Conservation (phyloP, 2,797 vertebrate species). For the Xenentodon cancila region DNA sequence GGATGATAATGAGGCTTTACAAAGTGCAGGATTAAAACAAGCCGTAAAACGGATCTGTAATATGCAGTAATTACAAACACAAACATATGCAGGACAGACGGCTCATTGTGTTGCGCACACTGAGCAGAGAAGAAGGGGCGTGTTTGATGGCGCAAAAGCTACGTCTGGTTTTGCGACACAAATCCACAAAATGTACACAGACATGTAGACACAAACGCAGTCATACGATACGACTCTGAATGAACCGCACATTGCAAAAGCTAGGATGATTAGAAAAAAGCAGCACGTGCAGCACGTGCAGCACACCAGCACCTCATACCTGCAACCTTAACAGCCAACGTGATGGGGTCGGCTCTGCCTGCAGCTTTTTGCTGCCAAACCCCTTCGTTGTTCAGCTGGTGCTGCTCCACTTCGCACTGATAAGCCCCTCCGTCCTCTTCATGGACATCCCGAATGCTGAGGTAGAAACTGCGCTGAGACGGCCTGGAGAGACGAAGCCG, state of each 20-base stretch:
- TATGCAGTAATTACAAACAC: not conserved
- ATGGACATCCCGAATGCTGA: conserved; percentile 46
- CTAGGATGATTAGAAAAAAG: too few species aligned
- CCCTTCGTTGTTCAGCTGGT: conserved; percentile 48
- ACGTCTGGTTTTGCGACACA: not conserved
- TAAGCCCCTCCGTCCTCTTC: conserved; percentile 60
- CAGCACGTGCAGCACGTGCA: too few species aligned
- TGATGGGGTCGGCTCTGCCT: conserved; percentile 19
- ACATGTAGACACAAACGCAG: not conserved
- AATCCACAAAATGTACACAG: not conserved
- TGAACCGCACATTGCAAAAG: too few species aligned
- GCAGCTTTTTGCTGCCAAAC: conserved; percentile 55
- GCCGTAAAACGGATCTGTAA: not conserved
- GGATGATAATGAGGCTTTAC: too few species aligned
- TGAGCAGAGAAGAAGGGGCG: conserved; percentile 12
- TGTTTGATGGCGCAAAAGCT: not conserved
- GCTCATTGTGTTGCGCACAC: too few species aligned
- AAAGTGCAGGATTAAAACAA: not conserved
- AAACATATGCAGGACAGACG: too few species aligned
- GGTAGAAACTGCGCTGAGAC: conserved; percentile 40
- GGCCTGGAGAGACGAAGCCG: conserved; percentile 60
- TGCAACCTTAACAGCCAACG: conserved; percentile 33
- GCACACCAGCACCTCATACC: conserved; percentile 35
- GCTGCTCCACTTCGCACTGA: conserved; percentile 62
- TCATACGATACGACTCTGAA: not conserved